Evolutionary conservation across 2,113 vertebrate genomes (phyloP).

Genomic region (Ciconia boyciana): DNA sequence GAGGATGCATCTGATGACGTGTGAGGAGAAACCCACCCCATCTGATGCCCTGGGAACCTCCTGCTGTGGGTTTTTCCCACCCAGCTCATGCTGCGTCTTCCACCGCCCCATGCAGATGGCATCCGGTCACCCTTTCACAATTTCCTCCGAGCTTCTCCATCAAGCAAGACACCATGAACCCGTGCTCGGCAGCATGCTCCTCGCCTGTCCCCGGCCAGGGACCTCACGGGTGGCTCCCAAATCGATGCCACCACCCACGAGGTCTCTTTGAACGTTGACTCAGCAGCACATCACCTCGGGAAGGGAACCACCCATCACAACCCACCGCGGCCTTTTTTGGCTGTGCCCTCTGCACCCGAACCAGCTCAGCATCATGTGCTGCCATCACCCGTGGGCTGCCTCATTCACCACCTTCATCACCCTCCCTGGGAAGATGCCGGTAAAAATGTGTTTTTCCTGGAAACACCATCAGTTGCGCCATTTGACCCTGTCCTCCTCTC

Average conservation of each 20-base stretch:
- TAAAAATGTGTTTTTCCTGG: not conserved
- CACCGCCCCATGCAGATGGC: fast-evolving
- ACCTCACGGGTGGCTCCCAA: fast-evolving
- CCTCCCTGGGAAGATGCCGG: fast-evolving
- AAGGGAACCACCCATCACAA: not conserved
- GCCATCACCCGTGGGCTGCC: not conserved
- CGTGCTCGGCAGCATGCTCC: not conserved
- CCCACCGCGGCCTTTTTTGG: not conserved
- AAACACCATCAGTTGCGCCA: fast-evolving
- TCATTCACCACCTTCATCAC: not conserved
- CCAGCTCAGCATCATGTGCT: not conserved
- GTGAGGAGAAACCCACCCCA: not conserved
- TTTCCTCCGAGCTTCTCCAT: not conserved
- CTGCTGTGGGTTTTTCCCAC: not conserved
- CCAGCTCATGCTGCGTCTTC: not conserved
- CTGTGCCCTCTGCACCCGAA: fast-evolving
- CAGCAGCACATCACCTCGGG: not conserved
- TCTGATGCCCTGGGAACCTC: fast-evolving
- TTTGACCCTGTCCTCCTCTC: not conserved
- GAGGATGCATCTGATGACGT: fast-evolving
- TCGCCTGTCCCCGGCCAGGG: not conserved
- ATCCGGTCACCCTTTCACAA: not conserved
- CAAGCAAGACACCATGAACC: fast-evolving
- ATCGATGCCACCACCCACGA: fast-evolving
- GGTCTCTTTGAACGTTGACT: not conserved